Base-by-base conservation (phyloP, 1,140 invertebrate genomes). In the Spodoptera frugiperda region DNA sequence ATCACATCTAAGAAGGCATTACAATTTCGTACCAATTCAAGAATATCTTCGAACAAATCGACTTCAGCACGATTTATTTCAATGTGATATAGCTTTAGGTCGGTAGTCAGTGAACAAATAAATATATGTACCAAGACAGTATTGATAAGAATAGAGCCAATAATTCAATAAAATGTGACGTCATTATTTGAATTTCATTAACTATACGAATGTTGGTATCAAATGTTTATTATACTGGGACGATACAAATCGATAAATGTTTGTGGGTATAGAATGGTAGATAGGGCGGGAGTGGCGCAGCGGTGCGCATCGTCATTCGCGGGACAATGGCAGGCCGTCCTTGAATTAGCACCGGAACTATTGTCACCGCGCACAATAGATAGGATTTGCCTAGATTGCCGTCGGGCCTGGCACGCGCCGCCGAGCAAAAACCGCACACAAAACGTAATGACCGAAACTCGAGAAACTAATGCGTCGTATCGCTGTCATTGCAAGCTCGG, bases 331-430 rank as follows among this genome's bases (percentile, higher is more conserved):
- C 53, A 59, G 19, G 59, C 76, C 84, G 90, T 87, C 91, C 90
- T 93, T 93, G 90, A 93, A 91, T 91, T 88, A 92, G 75, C 89
- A 87, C 89, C 88, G 89, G 86, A 89, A 87, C 84, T 83, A 89
- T 91, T 92, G 88, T 91, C 89, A 83, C 84, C 82, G 85, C 76
- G 83, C 85, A 93, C 91, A 93, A 92, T 91, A 80, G 89, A 85
- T 88, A 87, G 88, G 85, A 90, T 91, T 88, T 87, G 89, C 87
- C 88, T 88, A 88, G 82, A 90, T 84, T 84, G 83, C 82, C 82
- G 80, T 80, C 74, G 79, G 70, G 54, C 46, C 70, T 77, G 80
- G 81, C 86, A 86, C 86, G 71, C 55, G 71, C 71, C 71, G 53
- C 39, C 71, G 44, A 73, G 71, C 82, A 84, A 85, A 90, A 87